Percentiles rank a stretch among this genome's conserved stretches.
Conservation (phyloP, 2,888 invertebrate species). For the Lamellibrachia columna region DNA sequence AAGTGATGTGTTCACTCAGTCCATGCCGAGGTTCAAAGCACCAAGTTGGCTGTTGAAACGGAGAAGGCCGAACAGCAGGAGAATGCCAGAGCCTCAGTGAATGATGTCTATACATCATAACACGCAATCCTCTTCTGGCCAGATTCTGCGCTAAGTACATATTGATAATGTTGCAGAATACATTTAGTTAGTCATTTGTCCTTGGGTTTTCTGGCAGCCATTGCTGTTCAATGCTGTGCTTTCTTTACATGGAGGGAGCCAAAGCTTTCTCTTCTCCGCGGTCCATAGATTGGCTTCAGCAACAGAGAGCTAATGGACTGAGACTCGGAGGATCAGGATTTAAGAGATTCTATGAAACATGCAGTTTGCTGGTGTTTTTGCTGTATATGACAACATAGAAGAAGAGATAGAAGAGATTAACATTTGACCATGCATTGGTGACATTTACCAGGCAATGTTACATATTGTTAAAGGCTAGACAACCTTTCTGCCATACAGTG, state of each 20-base stretch:
- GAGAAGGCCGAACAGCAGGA: not conserved
- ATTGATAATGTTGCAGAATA: not conserved
- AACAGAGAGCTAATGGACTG: not conserved
- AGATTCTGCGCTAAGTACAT: conserved; percentile 2
- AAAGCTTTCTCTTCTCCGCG: not conserved
- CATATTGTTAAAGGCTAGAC: not conserved
- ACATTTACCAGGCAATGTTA: not conserved
- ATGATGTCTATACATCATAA: not conserved
- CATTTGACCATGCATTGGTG: not conserved
- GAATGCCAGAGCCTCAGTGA: not conserved
- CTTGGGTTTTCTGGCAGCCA: not conserved
- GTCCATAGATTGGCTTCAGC: not conserved
- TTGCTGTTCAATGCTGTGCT: not conserved
- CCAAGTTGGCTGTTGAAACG: not conserved
- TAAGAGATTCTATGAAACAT: not conserved
- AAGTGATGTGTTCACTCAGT: not conserved
- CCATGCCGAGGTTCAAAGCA: not conserved
- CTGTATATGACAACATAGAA: not conserved
- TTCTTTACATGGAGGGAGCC: not conserved
- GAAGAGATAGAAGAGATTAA: not conserved
- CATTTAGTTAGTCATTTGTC: not conserved
- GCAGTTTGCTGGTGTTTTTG: not conserved
- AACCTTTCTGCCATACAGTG: not conserved
- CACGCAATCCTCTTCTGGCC: not conserved
- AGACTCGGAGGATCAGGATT: not conserved